Evolutionary conservation across 1,140 invertebrate species (phyloP).

Genomic region (Bombus waltoni): DNA sequence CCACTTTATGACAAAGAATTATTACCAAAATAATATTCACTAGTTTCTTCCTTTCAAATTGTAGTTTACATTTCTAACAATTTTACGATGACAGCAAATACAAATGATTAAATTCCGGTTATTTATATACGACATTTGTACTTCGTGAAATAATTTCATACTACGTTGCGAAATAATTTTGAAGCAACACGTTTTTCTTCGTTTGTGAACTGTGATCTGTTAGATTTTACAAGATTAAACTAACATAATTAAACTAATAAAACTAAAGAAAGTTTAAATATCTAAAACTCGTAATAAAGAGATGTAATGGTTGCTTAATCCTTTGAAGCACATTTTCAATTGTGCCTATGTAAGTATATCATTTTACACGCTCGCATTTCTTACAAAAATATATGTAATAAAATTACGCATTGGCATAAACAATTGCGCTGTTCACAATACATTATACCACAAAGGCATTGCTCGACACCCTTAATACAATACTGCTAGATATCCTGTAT

Average conservation of each 20-base stretch:
- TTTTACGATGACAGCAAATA: not conserved
- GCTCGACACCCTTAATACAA: not conserved
- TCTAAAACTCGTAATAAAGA: not conserved
- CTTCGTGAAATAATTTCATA: not conserved
- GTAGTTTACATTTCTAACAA: not conserved
- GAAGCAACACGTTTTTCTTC: not conserved
- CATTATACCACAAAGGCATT: not conserved
- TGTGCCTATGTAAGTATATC: not conserved
- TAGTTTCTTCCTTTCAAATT: conserved; percentile 7
- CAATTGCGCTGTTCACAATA: not conserved
- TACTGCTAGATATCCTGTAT: not conserved
- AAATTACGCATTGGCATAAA: not conserved
- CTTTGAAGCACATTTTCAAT: conserved; percentile 28
- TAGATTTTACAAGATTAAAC: not conserved
- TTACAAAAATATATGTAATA: not conserved
- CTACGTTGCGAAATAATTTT: not conserved
- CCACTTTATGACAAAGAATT: not conserved
- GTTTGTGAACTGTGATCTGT: not conserved
- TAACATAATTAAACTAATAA: not conserved
- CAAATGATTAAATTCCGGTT: not conserved
- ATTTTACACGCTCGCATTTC: no score
- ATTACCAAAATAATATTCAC: not conserved
- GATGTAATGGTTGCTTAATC: conserved; percentile 3
- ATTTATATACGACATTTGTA: not conserved
- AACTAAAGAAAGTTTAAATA: not conserved